Evolutionary conservation across 2,113 vertebrate genomes (phyloP).

Genomic region (Gnathonemus echidnorhynchus): DNA sequence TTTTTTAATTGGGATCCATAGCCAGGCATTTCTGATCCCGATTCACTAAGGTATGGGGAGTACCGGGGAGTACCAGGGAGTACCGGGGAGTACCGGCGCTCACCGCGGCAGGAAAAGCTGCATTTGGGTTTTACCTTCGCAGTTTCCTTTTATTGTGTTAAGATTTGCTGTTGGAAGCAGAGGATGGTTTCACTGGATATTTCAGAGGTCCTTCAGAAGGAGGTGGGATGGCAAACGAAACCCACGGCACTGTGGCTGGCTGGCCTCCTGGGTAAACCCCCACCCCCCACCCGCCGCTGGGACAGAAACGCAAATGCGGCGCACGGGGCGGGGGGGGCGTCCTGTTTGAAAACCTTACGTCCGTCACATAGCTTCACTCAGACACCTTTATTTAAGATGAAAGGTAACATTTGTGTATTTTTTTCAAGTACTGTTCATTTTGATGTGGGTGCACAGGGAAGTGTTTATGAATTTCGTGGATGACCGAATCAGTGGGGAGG

Average conservation of each 20-base stretch:
- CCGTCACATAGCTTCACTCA: conserved; percentile 36
- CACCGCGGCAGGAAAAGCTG: neutral
- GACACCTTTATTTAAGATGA: neutral
- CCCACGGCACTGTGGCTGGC: neutral
- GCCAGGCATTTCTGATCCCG: conserved; percentile 11
- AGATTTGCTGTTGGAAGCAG: neutral
- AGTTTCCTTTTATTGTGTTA: neutral
- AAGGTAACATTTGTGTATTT: neutral
- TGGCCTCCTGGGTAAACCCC: neutral
- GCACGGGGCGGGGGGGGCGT: neutral
- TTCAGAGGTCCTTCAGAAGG: neutral
- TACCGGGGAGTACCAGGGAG: neutral
- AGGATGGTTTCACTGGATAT: neutral
- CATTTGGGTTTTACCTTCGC: neutral
- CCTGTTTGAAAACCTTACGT: conserved; percentile 27
- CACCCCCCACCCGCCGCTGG: neutral
- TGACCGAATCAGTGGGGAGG: conserved; percentile 54
- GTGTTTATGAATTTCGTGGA: conserved; percentile 51
- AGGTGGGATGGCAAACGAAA: neutral
- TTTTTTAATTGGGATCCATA: conserved; percentile 14
- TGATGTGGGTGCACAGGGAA: conserved; percentile 33
- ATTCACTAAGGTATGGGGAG: conserved; percentile 16
- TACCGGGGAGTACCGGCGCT: neutral
- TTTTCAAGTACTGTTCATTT: conserved; percentile 9
- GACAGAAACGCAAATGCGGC: neutral